Evolutionary conservation across 2,888 invertebrate species (phyloP).

Genomic region (Lampropteryx suffumata): DNA sequence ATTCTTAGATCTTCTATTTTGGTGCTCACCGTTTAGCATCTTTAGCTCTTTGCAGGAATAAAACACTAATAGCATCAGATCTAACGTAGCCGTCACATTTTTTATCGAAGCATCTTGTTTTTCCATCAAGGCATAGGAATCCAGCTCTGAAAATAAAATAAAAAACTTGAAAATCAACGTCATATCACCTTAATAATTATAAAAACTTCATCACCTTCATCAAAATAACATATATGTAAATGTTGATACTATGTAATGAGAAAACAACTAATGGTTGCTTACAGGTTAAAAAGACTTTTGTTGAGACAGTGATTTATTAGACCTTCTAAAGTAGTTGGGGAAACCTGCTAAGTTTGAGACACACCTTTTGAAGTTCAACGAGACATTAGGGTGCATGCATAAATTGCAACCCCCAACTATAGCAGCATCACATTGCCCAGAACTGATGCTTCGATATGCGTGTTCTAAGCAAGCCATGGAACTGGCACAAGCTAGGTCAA

Average conservation of each 20-base stretch:
- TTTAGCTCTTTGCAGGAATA: constrained; percentile 86
- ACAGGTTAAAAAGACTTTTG: too few relatives aligned
- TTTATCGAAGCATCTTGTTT: constrained; percentile 93
- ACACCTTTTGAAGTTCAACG: constrained; percentile 45
- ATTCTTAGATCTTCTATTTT: too few relatives aligned
- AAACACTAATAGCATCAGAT: constrained; percentile 87
- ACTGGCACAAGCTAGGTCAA: constrained; percentile 51
- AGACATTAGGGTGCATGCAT: constrained; percentile 74
- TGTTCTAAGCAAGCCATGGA: constrained; percentile 50
- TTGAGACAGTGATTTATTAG: too few relatives aligned
- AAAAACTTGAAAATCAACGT: too few relatives aligned
- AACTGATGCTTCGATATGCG: constrained; percentile 50
- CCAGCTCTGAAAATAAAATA: constrained; percentile 44
- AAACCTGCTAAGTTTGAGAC: too few relatives aligned
- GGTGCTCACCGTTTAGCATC: constrained; percentile 74
- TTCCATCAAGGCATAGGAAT: constrained; percentile 88
- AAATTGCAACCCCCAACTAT: constrained; percentile 84
- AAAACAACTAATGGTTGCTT: too few relatives aligned
- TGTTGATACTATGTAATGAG: too few relatives aligned
- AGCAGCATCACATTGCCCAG: constrained; percentile 65
- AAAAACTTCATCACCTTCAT: too few relatives aligned
- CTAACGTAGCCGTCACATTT: constrained; percentile 89
- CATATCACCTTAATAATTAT: too few relatives aligned
- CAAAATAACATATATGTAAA: too few relatives aligned
- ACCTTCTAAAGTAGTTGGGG: too few relatives aligned